Conservation (phyloP, 2,113 vertebrate genomes). For the Hyperoodon ampullatus region DNA sequence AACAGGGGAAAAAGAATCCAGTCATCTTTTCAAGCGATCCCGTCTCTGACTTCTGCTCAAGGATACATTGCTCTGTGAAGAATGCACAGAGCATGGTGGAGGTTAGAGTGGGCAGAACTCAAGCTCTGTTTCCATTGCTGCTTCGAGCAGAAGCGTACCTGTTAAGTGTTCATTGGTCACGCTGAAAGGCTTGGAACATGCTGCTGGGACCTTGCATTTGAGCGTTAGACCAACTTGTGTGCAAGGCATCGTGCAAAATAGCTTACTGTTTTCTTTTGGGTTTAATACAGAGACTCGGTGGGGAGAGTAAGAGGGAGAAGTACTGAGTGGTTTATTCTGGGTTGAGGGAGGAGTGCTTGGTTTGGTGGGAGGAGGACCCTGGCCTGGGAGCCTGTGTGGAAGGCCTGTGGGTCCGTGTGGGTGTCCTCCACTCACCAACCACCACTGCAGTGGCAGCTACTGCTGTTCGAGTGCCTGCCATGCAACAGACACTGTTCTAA, state of each 20-base stretch:
- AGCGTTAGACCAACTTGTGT: not conserved
- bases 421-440: not conserved
- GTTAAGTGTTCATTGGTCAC: not conserved
- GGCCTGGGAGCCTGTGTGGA: not conserved
- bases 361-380: not conserved
- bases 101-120: not conserved
- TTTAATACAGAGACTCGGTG: not conserved
- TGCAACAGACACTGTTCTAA: not conserved
- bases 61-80: slow-evolving; percentile 20
- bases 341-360: not conserved
- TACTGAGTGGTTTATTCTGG: not conserved
- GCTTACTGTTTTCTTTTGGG: not conserved
- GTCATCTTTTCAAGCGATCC: slow-evolving; percentile 50
- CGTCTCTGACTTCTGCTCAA: slow-evolving; percentile 60
- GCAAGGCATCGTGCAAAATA: not conserved
- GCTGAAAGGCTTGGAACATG: not conserved
- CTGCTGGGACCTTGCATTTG: not conserved
- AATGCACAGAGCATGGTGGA: not conserved
- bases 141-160: not conserved
- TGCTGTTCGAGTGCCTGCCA: not conserved
- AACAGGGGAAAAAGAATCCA: slow-evolving; percentile 54
- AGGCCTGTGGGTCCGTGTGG: not conserved
- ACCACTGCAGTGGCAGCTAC: not conserved
- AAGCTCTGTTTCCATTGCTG: not conserved
- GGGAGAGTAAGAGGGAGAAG: not conserved